These are phyloP conservation scores for Drosophila neotestacea DNA, from an alignment of 2,888 invertebrate species.

Conservation along the genomic window DNA sequence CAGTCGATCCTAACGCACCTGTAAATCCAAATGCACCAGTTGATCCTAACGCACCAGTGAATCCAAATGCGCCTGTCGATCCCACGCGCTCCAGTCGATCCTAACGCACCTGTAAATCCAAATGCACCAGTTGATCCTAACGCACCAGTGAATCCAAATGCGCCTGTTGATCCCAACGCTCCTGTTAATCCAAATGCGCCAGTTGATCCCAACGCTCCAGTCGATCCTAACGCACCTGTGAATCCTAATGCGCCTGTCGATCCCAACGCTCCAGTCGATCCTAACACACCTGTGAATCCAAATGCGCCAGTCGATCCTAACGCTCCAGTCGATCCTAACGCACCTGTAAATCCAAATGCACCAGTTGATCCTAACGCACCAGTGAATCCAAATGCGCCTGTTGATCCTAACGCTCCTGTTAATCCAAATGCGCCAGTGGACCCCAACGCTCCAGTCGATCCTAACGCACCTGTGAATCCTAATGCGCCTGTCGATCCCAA, in stretches of 20 bases:
- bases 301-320: constrained; percentile 36
- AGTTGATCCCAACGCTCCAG: constrained; percentile 18
- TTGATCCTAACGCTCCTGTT: constrained; percentile 1
- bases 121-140: constrained; percentile 16
- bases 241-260: constrained; percentile 29
- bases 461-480: constrained; percentile 29
- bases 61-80: constrained; percentile 30
- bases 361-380: constrained; percentile 38
- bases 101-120: constrained; percentile 1
- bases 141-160: constrained; percentile 7
- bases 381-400: constrained; percentile 31
- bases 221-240: constrained; percentile 28
- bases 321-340: constrained; percentile 27
- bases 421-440: constrained; percentile 15
- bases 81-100: constrained; percentile 27
- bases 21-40: constrained; percentile 31
- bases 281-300: constrained; percentile 26
- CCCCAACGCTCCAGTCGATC: constrained; percentile 23
- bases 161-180: constrained; percentile 22
- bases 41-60: constrained; percentile 28
- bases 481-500: constrained; percentile 32
- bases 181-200: constrained; percentile 33
- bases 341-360: constrained; percentile 18
- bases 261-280: constrained; percentile 11
- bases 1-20: constrained; percentile 19